A percentile compares a stretch with the other conserved stretches of the same genome.
phyloP scores from a whole-genome alignment of 2,797 vertebrate species.

The Masticophis lateralis region DNA sequence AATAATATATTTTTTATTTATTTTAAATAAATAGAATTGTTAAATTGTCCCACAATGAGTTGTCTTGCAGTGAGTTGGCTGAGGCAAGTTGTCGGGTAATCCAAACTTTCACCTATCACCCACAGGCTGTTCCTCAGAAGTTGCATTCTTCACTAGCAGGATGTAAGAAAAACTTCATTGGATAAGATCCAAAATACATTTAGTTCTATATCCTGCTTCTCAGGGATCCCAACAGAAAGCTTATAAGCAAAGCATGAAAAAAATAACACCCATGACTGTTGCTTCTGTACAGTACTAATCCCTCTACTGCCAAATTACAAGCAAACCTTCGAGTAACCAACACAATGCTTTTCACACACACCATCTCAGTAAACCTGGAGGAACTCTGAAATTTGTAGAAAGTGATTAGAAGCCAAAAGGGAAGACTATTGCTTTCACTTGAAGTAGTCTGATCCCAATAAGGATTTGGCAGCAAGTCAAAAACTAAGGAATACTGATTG shows the following conservation, averaged over 20 bases:
- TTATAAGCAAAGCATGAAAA: not conserved
- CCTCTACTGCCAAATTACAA: not conserved
- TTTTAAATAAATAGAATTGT: not conserved
- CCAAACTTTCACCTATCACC: not conserved
- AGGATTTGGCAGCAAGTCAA: not conserved
- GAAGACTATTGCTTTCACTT: not conserved
- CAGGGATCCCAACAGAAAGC: not conserved
- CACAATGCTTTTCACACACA: not conserved
- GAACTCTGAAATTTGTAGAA: not conserved
- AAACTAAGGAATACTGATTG: not conserved
- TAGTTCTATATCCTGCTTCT: not conserved
- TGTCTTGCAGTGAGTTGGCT: not conserved
- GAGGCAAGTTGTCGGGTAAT: not conserved
- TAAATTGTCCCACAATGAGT: not conserved
- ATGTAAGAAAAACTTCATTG: not conserved
- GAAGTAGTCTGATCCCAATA: not conserved
- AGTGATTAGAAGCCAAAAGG: not conserved
- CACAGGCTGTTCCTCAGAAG: not conserved
- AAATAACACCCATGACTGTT: not conserved
- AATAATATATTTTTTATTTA: not conserved
- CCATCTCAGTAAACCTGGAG: not conserved
- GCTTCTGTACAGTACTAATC: not conserved
- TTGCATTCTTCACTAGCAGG: not conserved
- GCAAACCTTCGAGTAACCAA: not conserved
- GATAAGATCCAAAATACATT: not conserved